These are phyloP conservation scores for Nomada ferruginata DNA, from an alignment of 2,888 invertebrate genomes.

Conservation along the genomic window DNA sequence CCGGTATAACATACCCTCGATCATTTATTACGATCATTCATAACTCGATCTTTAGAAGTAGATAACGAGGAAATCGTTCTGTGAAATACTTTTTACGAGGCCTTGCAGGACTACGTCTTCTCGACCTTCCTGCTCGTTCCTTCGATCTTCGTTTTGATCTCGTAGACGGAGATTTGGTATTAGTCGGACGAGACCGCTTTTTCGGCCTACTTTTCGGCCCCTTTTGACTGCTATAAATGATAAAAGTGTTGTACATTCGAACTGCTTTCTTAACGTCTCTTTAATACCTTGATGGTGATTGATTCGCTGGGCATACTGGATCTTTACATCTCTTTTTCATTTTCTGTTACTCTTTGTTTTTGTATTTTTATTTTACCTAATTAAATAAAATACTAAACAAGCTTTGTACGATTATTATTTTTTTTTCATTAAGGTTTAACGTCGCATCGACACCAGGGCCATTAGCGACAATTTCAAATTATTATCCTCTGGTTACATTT, in stretches of 20 bases:
- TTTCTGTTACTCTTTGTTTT: constrained; percentile 4
- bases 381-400: not conserved
- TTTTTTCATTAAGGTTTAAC: no score
- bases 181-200: not conserved
- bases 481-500: no score
- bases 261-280: not conserved
- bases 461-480: no score
- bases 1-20: not conserved
- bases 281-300: constrained; percentile 29
- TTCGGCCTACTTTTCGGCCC: constrained; percentile 7
- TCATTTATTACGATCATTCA: not conserved
- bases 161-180: not conserved
- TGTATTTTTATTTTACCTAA: not conserved
- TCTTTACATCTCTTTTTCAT: constrained; percentile 58
- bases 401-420: no score
- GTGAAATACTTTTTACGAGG: constrained; percentile 51
- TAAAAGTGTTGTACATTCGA: not conserved
- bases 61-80: not conserved
- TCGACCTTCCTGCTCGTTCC: not conserved
- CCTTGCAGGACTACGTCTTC: not conserved
- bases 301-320: constrained; percentile 50
- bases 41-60: not conserved
- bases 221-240: not conserved
- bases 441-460: no score
- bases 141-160: constrained; percentile 20